Percentiles rank a stretch among this genome's conserved stretches.
These are phyloP conservation scores for Champsocephalus esox DNA, from an alignment of 2,797 vertebrate species.

Conservation along the genomic window DNA sequence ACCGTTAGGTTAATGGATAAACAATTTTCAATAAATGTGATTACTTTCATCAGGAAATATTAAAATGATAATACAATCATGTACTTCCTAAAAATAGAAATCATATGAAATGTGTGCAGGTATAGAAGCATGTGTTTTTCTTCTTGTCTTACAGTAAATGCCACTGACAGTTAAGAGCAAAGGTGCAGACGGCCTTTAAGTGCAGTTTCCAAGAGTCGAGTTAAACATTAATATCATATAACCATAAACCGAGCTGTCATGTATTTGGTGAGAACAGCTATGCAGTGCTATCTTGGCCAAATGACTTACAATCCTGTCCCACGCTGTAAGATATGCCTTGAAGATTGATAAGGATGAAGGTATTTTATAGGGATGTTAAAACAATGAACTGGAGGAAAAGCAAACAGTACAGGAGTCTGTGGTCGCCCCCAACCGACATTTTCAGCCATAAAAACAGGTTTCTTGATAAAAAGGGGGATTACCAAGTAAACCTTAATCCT, in stretches of 20 bases:
- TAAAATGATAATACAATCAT: too few relatives aligned
- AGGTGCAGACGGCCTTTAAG: constrained; percentile 30
- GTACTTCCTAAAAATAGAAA: too few relatives aligned
- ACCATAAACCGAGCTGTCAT: constrained; percentile 19
- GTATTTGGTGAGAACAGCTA: constrained; percentile 23
- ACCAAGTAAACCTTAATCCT: not conserved
- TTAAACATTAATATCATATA: constrained; percentile 55
- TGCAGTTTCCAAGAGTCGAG: constrained; percentile 36
- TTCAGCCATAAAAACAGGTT: constrained; percentile 4
- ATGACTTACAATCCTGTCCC: constrained; percentile 20
- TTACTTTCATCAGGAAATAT: too few relatives aligned
- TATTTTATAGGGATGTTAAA: constrained; percentile 31
- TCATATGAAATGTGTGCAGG: not conserved
- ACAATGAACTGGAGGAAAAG: constrained; percentile 28
- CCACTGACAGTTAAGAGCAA: constrained; percentile 35
- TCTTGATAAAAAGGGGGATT: not conserved
- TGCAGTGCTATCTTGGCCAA: constrained; percentile 34
- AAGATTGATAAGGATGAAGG: constrained; percentile 25
- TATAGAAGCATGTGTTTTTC: not conserved
- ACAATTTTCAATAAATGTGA: too few relatives aligned
- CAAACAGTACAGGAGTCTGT: constrained; percentile 17
- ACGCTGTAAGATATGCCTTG: constrained; percentile 11
- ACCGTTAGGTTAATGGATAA: too few relatives aligned
- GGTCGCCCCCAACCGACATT: not conserved
- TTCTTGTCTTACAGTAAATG: constrained; percentile 16